Percentiles rank a stretch among this genome's conserved stretches.
Evolutionary conservation across 1,140 invertebrate species (phyloP).

Genomic region (Latrodectus geometricus): DNA sequence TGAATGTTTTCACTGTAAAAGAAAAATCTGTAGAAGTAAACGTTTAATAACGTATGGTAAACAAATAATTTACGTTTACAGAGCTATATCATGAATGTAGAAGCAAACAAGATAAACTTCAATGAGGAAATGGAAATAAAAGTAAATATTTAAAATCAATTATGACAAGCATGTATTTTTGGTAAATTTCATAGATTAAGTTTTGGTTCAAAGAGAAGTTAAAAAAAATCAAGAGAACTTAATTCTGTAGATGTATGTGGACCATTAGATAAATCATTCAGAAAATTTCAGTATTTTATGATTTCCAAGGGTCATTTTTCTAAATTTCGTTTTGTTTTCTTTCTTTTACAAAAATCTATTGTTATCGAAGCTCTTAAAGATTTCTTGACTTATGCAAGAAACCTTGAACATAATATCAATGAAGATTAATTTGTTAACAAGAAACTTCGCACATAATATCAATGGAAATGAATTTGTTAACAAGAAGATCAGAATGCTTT

Average conservation of each 20-base stretch:
- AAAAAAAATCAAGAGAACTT: conserved; percentile 9
- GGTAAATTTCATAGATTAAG: conserved; percentile 9
- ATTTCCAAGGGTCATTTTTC: conserved; percentile 41
- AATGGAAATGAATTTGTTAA: conserved; percentile 56
- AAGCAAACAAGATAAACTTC: too few relatives aligned
- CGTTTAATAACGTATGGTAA: too few relatives aligned
- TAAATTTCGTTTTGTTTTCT: conserved; percentile 37
- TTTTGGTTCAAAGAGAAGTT: conserved; percentile 2
- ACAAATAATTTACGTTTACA: too few relatives aligned
- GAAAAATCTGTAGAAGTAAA: too few relatives aligned
- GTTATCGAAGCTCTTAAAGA: conserved; percentile 1
- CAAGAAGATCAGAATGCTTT: conserved; percentile 1
- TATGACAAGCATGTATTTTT: conserved; percentile 21
- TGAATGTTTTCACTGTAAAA: too few relatives aligned
- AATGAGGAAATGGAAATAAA: neutral
- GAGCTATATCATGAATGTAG: too few relatives aligned
- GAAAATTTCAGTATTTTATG: conserved; percentile 25
- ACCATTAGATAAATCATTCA: conserved; percentile 42
- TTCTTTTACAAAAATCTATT: conserved; percentile 30
- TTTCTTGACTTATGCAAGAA: conserved; percentile 27
- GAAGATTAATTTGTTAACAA: conserved; percentile 37
- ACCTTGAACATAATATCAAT: neutral
- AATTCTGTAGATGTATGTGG: conserved; percentile 32
- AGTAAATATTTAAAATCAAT: conserved; percentile 23
- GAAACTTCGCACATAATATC: conserved; percentile 1